Base-by-base conservation (phyloP, 1,140 invertebrate species). In the Bombus pascuorum region DNA sequence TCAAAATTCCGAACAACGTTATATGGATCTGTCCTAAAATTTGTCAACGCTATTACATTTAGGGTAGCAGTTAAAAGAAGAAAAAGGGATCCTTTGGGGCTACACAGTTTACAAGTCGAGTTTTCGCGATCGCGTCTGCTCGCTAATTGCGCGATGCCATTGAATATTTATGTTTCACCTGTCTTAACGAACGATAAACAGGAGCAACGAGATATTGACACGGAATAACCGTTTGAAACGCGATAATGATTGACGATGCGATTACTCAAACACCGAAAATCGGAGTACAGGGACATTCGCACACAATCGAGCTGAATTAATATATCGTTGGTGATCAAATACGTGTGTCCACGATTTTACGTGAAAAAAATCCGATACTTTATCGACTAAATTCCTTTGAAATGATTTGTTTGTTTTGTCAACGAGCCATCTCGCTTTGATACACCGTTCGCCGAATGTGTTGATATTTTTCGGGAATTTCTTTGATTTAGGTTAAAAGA, bases 121-220 rank as follows among this genome's bases (percentile, higher is more conserved):
- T 68, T 78, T 57, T 57, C n/a, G 8, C 74, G 39, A 25, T n/a
- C 44, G 10, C 15, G 18, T 47, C 32, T 12, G n/a, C 47, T n/a
- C 76, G 37, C 59, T 84, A 71, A 79, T 84, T 78, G 75, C 75
- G 22, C 32, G 22, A 57, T 28, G 10, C 18, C 0, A 47, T 78
- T 78, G 44, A 44, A 77, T 79, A 84, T 84, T 84, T 84, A 78
- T 79, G 75, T 79, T 34, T 53, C 53, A 37, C 37, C 75, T 71
- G 47, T 84, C 53, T 78, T 71, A 57, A 57, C 37, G 13, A 34
- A 71, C 75, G 75, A 79, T 70, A 84, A 78, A 84, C 47, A 84
- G n/a, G n/a, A 70, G 59, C 73, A 42, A 65, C 62, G 25, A 22
- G 62, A 82, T 71, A 66, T 39, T 73, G 66, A 34, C 53, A 68